These are phyloP conservation scores for Hemibates koningsi DNA, from an alignment of 2,113 vertebrate species.

Conservation along the genomic window DNA sequence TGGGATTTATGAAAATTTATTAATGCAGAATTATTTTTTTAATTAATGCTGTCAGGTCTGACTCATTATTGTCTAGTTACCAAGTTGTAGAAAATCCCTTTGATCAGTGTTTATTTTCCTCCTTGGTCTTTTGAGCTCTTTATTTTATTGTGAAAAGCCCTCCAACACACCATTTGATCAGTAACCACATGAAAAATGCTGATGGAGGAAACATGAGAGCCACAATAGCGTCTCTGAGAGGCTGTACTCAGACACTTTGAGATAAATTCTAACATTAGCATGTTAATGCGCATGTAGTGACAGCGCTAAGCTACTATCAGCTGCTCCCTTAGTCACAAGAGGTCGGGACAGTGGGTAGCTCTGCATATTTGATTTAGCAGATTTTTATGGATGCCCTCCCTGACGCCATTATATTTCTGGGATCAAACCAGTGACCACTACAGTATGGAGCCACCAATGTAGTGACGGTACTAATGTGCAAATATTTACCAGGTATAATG, in stretches of 20 bases:
- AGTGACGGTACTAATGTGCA: background rate
- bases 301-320: background rate
- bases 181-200: background rate
- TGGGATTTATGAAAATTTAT: background rate
- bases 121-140: background rate
- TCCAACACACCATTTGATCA: background rate
- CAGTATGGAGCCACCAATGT: background rate
- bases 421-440: background rate
- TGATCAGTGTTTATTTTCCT: background rate
- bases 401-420: background rate
- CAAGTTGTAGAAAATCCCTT: background rate
- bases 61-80: background rate
- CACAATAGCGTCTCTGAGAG: background rate
- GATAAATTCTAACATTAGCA: background rate
- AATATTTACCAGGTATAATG: background rate
- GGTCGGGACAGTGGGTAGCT: background rate
- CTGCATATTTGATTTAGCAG: background rate
- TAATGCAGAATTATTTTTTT: background rate
- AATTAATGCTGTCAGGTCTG: background rate
- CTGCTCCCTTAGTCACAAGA: background rate
- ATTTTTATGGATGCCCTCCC: background rate
- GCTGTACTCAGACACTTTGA: background rate
- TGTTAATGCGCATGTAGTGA: background rate
- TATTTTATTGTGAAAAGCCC: background rate
- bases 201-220: background rate